Conservation (phyloP, 2,888 invertebrate genomes). For the Monochamus alternatus region DNA sequence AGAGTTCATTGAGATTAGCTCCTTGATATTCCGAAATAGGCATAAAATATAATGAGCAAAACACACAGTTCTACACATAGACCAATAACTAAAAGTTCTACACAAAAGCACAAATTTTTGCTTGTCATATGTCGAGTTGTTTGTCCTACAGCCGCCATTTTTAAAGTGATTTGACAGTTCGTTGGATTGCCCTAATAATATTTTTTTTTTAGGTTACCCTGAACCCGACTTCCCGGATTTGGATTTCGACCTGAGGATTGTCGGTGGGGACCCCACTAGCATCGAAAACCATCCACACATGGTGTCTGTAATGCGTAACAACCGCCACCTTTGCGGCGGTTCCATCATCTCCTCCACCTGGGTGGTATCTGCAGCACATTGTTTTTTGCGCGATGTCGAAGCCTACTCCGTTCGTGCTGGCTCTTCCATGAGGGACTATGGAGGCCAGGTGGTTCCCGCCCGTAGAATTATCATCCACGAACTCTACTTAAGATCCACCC, state of each 20-base stretch:
- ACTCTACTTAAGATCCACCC: constrained; percentile 39
- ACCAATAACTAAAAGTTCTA: no score
- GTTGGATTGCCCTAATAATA: no score
- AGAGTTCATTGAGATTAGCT: no score
- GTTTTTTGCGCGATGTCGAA: constrained; percentile 32
- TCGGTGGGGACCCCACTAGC: constrained; percentile 45
- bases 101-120: no score
- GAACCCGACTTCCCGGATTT: background rate
- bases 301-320: constrained; percentile 46
- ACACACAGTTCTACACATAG: no score
- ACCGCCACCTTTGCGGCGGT: constrained; percentile 46
- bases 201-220: constrained; percentile 12
- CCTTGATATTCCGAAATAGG: no score
- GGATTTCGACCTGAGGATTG: constrained; percentile 41
- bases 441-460: constrained; percentile 44
- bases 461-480: constrained; percentile 39
- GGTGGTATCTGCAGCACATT: constrained; percentile 55
- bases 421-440: constrained; percentile 41
- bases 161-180: no score
- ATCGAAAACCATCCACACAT: constrained; percentile 48
- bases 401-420: constrained; percentile 42
- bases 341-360: constrained; percentile 36
- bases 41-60: no score
- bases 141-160: no score
- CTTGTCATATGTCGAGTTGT: no score